phyloP scores from a whole-genome alignment of 1,140 invertebrate species.

The Ditylenchus dipsaci region DNA sequence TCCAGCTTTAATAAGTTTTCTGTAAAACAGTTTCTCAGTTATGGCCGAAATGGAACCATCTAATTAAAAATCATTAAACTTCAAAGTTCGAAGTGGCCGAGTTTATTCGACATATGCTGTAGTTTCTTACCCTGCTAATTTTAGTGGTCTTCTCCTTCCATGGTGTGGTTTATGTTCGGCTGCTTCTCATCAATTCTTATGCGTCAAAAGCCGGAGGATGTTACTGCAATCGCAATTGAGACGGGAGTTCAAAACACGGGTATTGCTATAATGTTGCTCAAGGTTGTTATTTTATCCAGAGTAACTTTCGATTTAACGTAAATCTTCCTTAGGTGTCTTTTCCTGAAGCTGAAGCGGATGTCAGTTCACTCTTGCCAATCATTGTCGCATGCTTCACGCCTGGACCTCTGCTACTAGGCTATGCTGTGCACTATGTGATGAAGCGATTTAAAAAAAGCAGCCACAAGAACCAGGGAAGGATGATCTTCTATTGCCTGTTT shows the following conservation, averaged over 20 bases:
- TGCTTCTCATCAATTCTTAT: constrained; percentile 58
- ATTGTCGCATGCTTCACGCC: constrained; percentile 87
- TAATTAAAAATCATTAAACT: too few relatives aligned
- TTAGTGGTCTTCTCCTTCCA: constrained; percentile 77
- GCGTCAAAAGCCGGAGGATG: constrained; percentile 60
- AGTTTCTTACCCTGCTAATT: background rate
- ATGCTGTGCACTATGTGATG: constrained; percentile 48
- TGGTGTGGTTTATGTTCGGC: constrained; percentile 80
- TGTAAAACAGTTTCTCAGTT: too few relatives aligned
- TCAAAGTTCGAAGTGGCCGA: background rate
- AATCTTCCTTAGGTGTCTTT: constrained; percentile 56
- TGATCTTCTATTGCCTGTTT: background rate
- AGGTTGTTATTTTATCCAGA: constrained; percentile 31
- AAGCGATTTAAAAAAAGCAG: constrained; percentile 37
- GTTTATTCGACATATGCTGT: background rate
- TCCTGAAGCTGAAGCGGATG: constrained; percentile 60
- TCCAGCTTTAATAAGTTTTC: too few relatives aligned
- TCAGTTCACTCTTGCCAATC: constrained; percentile 72
- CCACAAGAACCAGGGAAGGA: background rate
- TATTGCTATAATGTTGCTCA: constrained; percentile 78
- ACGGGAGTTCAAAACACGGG: constrained; percentile 92
- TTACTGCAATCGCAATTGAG: constrained; percentile 81
- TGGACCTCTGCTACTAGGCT: constrained; percentile 67
- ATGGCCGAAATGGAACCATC: background rate
- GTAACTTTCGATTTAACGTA: background rate